Evolutionary conservation across 2,888 invertebrate species (phyloP), one percentile per base, ranked within the genome.

Genomic region (Drosophila bunnanda): DNA sequence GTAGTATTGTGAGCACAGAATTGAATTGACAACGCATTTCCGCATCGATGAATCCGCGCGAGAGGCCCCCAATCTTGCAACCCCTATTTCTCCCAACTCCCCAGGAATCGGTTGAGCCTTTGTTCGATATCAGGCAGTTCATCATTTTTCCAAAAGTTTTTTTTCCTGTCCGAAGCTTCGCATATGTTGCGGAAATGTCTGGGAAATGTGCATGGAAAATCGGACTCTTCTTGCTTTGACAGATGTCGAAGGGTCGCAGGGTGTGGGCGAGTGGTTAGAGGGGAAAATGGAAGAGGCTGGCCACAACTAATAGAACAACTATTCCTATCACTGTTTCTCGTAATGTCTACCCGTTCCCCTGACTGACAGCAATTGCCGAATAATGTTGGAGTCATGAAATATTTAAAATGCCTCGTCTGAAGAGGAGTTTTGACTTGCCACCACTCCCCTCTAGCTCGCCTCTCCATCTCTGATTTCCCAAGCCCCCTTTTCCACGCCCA

Each of bases 11-110:
- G 50, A 52, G 50, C 57, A 55, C 61, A 76, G 77, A 89, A 87
- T 80, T 70, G 87, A 87, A 78, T 89, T 85, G 90, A 85, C 89
- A 89, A 88, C 89, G 55, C 88, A 83, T 80, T 85, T 85, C 89
- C 89, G 83, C 78, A 67, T 76, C 76, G 79, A 39, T 86, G 78
- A 76, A 60, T 61, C 34, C 60, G 50, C 73, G 44, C 41, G 77
- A 76, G 65, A 67, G 44, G 62, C 58, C 43, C 36, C 57, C 43
- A 13, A 22, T 13, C 32, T 10, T 3, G 10, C 50, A 34, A 52
- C 32, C 50, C 22, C 20, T 25, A 41, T 36, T 41, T 46, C 20
- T 8, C 0, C 32, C 44, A 13, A 44, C 8, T 32, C 25, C 25
- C 15, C 15, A 3, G 22, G 4, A 36, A 6, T 15, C 58, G n/a